Conservation (phyloP, 2,113 vertebrate genomes). For the Brienomyrus brachyistius region DNA sequence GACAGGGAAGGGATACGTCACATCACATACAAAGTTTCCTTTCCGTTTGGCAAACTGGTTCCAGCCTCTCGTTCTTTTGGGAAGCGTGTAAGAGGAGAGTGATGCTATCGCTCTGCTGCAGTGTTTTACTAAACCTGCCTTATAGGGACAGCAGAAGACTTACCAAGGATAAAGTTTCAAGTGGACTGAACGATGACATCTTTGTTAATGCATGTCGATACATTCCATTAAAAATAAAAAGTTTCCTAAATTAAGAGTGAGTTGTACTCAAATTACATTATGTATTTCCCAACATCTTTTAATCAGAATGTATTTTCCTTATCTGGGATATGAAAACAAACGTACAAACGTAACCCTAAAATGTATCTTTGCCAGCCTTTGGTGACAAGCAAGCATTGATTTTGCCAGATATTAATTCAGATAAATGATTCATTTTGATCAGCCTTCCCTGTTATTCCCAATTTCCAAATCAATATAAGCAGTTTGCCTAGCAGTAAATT, state of each 20-base stretch:
- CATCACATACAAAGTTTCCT: neutral
- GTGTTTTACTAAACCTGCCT: neutral
- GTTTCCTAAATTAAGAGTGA: neutral
- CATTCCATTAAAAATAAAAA: neutral
- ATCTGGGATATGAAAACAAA: neutral
- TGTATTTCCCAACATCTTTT: neutral
- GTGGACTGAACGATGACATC: neutral
- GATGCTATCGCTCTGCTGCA: neutral
- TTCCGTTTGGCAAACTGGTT: neutral
- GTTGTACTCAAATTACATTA: neutral
- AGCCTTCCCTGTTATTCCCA: neutral
- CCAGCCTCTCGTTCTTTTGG: neutral
- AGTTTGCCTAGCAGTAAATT: neutral
- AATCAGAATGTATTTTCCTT: neutral
- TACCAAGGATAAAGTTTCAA: neutral
- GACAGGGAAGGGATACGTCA: neutral
- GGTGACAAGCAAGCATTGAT: neutral
- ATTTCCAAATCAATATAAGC: neutral
- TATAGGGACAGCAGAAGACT: neutral
- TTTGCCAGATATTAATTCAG: neutral
- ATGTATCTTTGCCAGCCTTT: neutral
- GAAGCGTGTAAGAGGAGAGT: neutral
- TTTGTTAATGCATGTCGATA: neutral
- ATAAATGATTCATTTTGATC: neutral
- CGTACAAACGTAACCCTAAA: neutral